A percentile compares a stretch with the other conserved stretches of the same genome.
phyloP scores from a whole-genome alignment of 2,888 invertebrate genomes.

The Heliconius aoede region DNA sequence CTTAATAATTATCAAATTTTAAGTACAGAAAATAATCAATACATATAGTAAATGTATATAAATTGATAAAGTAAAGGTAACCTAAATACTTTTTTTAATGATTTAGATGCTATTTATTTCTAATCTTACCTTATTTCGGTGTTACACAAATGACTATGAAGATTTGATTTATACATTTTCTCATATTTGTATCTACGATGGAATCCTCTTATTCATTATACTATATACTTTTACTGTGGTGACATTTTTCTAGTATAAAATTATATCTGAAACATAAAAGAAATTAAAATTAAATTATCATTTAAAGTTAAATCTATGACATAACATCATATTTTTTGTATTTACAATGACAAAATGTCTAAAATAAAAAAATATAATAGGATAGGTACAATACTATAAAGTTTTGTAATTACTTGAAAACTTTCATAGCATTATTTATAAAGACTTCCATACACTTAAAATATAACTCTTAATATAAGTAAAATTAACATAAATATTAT shows the following conservation, averaged over 20 bases:
- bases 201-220: slow-evolving; percentile 3
- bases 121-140: slow-evolving; percentile 41
- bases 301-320: not conserved
- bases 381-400: not conserved
- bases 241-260: not conserved
- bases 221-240: not conserved
- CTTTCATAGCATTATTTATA: not conserved
- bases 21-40: not conserved
- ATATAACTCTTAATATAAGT: not conserved
- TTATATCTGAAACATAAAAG: slow-evolving; percentile 27
- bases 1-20: not conserved
- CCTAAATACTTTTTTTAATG: not conserved
- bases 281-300: not conserved
- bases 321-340: not conserved
- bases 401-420: not conserved
- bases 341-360: not conserved
- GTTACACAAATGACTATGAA: slow-evolving; percentile 28
- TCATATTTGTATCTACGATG: slow-evolving; percentile 19
- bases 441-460: not conserved
- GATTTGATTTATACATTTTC: slow-evolving; percentile 22
- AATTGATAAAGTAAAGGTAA: not conserved
- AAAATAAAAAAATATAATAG: not conserved
- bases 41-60: not conserved
- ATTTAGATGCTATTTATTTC: not conserved
- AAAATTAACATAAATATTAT: too few species aligned